Evolutionary conservation across 64 coral and sea anemone genomes (phyloP).

Genomic region (Dendronephthya gigantea): DNA sequence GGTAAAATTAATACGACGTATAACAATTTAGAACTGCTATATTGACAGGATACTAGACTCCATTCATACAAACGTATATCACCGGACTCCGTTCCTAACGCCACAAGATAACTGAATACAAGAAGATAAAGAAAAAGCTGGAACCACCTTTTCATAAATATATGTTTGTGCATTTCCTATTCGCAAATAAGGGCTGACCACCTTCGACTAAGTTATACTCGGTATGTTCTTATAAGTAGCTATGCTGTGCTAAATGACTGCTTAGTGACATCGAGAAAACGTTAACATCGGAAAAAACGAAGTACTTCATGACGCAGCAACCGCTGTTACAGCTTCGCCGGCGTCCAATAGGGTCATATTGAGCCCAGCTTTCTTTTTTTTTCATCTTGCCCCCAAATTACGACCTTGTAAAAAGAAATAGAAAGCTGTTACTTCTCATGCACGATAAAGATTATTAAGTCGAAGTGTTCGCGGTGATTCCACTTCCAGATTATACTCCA

Average conservation of each 20-base stretch:
- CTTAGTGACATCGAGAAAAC: neutral
- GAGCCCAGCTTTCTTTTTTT: constrained; percentile 47
- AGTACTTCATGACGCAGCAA: constrained; percentile 35
- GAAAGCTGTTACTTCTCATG: too few species aligned
- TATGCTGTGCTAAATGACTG: neutral
- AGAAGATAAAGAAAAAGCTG: neutral
- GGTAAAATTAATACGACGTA: too few species aligned
- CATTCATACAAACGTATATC: constrained; percentile 56
- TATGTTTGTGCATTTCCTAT: too few species aligned
- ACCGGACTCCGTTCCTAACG: constrained; percentile 55
- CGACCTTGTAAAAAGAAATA: constrained; percentile 2
- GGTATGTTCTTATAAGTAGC: too few species aligned
- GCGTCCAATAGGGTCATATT: constrained; percentile 54
- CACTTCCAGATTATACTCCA: too few species aligned
- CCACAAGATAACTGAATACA: constrained; percentile 46
- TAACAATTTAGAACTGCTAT: too few species aligned
- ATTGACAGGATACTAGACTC: neutral
- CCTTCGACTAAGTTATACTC: too few species aligned
- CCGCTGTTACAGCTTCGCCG: constrained; percentile 64
- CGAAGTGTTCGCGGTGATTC: too few species aligned
- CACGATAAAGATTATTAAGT: too few species aligned
- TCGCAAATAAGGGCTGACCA: too few species aligned
- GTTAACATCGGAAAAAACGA: neutral
- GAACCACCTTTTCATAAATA: neutral
- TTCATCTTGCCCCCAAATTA: constrained; percentile 49